Evolutionary conservation across 2,797 vertebrate genomes (phyloP).

Genomic region (Capromys pilorides): DNA sequence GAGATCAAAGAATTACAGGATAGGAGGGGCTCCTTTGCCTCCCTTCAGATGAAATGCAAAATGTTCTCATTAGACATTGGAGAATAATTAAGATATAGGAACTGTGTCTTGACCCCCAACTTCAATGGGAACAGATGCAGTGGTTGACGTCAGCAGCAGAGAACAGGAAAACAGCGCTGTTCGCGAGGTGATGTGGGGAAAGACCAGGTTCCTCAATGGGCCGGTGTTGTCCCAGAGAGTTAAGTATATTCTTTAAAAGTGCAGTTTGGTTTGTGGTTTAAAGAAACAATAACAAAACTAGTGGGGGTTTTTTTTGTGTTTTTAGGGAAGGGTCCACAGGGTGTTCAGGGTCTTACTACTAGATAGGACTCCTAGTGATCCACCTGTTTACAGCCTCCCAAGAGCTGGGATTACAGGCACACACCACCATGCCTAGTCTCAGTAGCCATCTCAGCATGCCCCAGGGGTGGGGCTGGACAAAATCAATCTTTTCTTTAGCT

Average conservation of each 20-base stretch:
- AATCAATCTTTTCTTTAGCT: no score
- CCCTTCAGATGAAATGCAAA: background rate
- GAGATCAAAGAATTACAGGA: background rate
- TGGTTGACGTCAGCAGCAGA: background rate
- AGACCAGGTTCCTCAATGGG: background rate
- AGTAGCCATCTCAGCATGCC: no score
- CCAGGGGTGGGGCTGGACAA: no score
- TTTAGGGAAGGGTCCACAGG: no score
- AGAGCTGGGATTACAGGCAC: no score
- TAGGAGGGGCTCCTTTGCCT: background rate
- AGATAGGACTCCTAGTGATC: no score
- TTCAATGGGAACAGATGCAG: background rate
- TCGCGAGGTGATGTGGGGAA: background rate
- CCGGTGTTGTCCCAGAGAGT: background rate
- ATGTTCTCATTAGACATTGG: background rate
- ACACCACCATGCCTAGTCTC: no score
- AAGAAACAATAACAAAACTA: background rate
- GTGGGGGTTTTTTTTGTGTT: no score
- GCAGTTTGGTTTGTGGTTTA: background rate
- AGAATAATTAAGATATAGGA: background rate
- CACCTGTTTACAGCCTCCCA: no score
- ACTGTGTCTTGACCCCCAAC: background rate
- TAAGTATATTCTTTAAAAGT: slow-evolving; percentile 27
- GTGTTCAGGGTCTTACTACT: no score
- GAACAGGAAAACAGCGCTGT: background rate